Base-by-base conservation (phyloP, 2,888 invertebrate species). In the Hermaeophaga mercurialis region DNA sequence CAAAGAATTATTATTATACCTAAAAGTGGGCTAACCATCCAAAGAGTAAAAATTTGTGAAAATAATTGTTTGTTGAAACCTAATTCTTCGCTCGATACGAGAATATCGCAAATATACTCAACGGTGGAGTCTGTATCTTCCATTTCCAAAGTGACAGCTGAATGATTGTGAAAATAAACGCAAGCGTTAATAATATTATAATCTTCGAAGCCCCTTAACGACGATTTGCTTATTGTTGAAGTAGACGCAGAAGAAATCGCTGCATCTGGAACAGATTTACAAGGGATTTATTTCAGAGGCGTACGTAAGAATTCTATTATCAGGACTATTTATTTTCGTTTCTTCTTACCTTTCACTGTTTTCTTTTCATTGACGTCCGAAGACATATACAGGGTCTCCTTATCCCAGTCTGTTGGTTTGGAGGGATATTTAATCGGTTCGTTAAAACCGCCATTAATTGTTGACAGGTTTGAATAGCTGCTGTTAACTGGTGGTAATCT, bases 1-100 rank as follows among this genome's bases (percentile, higher is more conserved):
- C n/a, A n/a, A n/a, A n/a, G n/a, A n/a, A n/a, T n/a, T n/a, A n/a
- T n/a, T n/a, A n/a, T n/a, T n/a, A n/a, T 73, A 90, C 91, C 91
- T 73, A 97, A 78, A 54, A 94, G 82, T 1, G 93, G 89, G 67
- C 96, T 96, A 65, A 90, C 89, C 85, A 97, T 90, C 97, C 97
- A 98, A 62, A 97, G 79, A 0, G 94, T 89, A 73, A 98, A 96
- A 5, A 94, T 85, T 74, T 89, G 90, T 49, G 88, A 85, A n/a
- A 92, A 91, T 55, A 87, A 75, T 65, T 86, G 84, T 67, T 88
- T 85, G 58, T 90, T 87, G 62, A 96, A 81, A 9, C 89, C 90
- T 68, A 96, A 80, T 74, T 94, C 91, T 70, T 90, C 90, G 61
- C 82, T 81, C 68, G 86, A 86, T 61, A 89, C 79, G 56, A 90